Percentiles rank a stretch among this genome's conserved stretches.
Evolutionary conservation across 2,888 invertebrate genomes (phyloP).

Genomic region (Drosophila koepferae): DNA sequence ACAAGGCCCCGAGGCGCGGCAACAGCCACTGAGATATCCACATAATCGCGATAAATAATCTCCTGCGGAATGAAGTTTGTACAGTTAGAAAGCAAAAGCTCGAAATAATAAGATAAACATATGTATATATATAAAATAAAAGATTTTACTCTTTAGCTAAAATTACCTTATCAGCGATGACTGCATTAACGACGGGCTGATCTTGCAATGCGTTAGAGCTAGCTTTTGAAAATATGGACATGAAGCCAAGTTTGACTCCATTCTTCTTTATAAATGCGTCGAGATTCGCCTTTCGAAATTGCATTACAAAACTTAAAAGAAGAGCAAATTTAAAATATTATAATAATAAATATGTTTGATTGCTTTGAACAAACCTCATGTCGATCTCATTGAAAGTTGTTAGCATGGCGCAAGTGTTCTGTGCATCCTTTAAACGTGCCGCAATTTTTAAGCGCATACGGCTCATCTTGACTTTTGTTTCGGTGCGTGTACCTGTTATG

Average conservation of each 20-base stretch:
- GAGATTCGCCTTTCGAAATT: constrained; percentile 94
- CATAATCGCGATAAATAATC: constrained; percentile 94
- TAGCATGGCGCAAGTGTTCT: constrained; percentile 99
- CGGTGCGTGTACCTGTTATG: constrained; percentile 94
- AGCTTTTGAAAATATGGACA: constrained; percentile 99
- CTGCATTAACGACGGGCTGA: constrained; percentile 98
- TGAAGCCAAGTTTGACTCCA: constrained; percentile 97
- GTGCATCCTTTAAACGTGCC: constrained; percentile 98
- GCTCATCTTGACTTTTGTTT: constrained; percentile 99
- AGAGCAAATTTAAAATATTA: neutral
- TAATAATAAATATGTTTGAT: neutral
- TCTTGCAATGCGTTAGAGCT: constrained; percentile 96
- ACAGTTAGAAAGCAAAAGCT: neutral
- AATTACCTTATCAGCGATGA: constrained; percentile 92
- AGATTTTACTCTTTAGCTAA: neutral
- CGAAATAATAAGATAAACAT: neutral
- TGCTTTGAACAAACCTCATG: constrained; percentile 87
- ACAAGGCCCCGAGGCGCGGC: constrained; percentile 99
- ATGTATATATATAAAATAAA: neutral
- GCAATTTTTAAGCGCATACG: constrained; percentile 98
- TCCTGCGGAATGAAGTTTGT: constrained; percentile 68
- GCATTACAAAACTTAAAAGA: constrained; percentile 92
- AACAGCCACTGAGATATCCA: constrained; percentile 99
- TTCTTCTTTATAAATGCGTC: constrained; percentile 97
- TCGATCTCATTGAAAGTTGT: constrained; percentile 99